These are phyloP conservation scores for Hylyphantes graminicola DNA, from an alignment of 1,140 invertebrate species.

Conservation along the genomic window DNA sequence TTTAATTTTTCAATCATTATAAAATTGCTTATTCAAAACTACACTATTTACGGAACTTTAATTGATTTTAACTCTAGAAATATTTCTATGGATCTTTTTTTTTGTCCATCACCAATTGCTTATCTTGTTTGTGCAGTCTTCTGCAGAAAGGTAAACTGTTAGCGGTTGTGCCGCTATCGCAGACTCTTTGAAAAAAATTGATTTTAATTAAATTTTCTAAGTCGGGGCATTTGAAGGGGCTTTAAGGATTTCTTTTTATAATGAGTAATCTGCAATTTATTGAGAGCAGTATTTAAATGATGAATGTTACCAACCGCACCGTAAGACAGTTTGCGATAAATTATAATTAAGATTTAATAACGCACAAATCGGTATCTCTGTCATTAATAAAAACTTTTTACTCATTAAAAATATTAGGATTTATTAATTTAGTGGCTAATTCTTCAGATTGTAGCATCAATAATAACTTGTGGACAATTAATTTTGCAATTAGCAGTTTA, in stretches of 20 bases:
- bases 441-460: too few species aligned
- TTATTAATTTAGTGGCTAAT: too few species aligned
- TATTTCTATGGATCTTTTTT: constrained; percentile 40
- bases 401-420: too few species aligned
- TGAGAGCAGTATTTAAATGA: background rate
- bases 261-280: background rate
- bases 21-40: constrained; percentile 55
- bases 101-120: constrained; percentile 28
- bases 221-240: background rate
- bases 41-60: constrained; percentile 48
- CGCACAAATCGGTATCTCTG: too few species aligned
- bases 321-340: too few species aligned
- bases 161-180: constrained; percentile 30
- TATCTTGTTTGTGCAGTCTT: constrained; percentile 48
- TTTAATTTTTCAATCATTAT: constrained; percentile 53
- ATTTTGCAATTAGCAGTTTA: too few species aligned
- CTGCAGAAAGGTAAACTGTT: constrained; percentile 35
- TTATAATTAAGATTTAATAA: too few species aligned
- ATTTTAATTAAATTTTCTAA: constrained; percentile 48
- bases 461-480: too few species aligned
- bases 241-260: background rate
- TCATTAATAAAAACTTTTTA: too few species aligned
- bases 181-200: constrained; percentile 28
- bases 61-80: constrained; percentile 42
- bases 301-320: too few species aligned